Conservation (phyloP, 2,888 invertebrate genomes). For the Cyclophora punctaria region DNA sequence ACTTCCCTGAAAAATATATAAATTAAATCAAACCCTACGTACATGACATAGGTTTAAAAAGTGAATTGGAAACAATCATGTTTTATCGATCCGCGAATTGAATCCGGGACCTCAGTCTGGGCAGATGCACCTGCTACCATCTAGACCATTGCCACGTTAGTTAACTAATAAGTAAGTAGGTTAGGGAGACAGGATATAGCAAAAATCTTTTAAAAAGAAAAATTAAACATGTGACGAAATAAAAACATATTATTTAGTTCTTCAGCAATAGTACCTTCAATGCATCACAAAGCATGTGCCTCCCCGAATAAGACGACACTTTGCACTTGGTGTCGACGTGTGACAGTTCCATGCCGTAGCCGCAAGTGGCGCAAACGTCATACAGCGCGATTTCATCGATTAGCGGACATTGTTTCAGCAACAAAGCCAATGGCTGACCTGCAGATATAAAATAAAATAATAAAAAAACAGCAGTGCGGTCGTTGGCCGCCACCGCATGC, state of each 20-base stretch:
- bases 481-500: no score
- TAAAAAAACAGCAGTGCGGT: no score
- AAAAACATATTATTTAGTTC: background rate
- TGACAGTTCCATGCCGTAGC: slow-evolving; percentile 63
- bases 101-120: no score
- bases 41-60: no score
- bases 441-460: slow-evolving; percentile 1
- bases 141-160: background rate
- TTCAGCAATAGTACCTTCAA: slow-evolving; percentile 35
- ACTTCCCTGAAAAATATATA: slow-evolving; percentile 36
- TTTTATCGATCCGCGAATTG: no score
- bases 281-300: slow-evolving; percentile 59
- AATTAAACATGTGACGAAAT: no score
- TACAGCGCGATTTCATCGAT: slow-evolving; percentile 65
- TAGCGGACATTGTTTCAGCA: slow-evolving; percentile 63
- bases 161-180: no score
- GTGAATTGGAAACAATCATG: no score
- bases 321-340: slow-evolving; percentile 66
- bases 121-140: no score
- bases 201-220: no score
- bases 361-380: slow-evolving; percentile 55
- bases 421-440: slow-evolving; percentile 62
- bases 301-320: slow-evolving; percentile 57
- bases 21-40: no score
- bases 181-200: no score